A percentile compares a stretch with the other conserved stretches of the same genome.
These are phyloP conservation scores for Dryococelus australis DNA, from an alignment of 2,888 invertebrate species.

Conservation along the genomic window DNA sequence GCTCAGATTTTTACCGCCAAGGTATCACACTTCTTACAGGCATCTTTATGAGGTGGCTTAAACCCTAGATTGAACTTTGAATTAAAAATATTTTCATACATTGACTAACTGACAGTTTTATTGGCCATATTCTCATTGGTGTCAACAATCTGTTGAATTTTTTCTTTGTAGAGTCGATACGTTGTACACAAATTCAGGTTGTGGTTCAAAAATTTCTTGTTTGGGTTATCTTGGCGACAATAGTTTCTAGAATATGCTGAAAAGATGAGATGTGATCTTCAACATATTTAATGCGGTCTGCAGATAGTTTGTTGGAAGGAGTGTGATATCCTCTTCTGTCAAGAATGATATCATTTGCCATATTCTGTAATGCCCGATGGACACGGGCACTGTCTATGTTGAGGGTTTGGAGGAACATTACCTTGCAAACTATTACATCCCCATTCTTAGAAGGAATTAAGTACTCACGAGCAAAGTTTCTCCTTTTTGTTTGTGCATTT, in stretches of 20 bases:
- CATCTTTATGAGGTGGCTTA: conserved; percentile 21
- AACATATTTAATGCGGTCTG: neutral
- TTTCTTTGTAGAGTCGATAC: conserved; percentile 29
- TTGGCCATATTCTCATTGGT: neutral
- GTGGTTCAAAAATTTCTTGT: conserved; percentile 12
- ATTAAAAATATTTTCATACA: no score
- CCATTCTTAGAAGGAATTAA: conserved; percentile 12
- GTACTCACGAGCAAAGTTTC: conserved; percentile 7
- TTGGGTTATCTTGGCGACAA: conserved; percentile 19
- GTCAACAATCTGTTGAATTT: neutral
- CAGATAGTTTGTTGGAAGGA: conserved; percentile 12
- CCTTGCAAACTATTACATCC: conserved; percentile 20
- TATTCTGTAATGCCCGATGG: conserved; percentile 19
- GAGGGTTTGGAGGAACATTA: conserved; percentile 21
- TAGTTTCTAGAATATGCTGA: conserved; percentile 21
- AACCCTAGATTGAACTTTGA: no score
- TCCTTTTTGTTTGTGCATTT: neutral
- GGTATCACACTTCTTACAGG: conserved; percentile 4
- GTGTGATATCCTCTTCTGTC: conserved; percentile 22
- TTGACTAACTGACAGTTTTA: no score
- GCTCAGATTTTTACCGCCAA: neutral
- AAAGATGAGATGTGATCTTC: conserved; percentile 12
- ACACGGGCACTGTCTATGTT: conserved; percentile 19
- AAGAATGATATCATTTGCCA: neutral
- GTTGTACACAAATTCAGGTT: neutral